Evolutionary conservation across 1,140 invertebrate genomes (phyloP).

Genomic region (Heliconius eleuchia): DNA sequence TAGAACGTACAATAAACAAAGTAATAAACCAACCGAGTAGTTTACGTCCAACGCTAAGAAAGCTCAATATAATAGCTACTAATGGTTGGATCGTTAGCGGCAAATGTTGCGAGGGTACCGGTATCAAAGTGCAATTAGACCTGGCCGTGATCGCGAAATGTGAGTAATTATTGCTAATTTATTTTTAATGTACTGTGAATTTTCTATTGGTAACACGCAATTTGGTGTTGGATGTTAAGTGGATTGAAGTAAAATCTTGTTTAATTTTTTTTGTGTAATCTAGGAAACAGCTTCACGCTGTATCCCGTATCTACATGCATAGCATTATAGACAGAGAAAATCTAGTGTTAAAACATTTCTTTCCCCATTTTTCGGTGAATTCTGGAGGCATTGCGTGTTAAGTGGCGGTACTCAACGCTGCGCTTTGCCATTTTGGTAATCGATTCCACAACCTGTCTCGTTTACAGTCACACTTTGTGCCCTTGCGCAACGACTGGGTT

Average conservation of each 20-base stretch:
- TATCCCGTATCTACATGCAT: too few relatives aligned
- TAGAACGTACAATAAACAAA: background rate
- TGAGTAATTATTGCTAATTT: slow-evolving; percentile 22
- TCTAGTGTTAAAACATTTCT: too few relatives aligned
- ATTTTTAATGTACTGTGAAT: slow-evolving; percentile 17
- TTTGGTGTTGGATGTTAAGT: background rate
- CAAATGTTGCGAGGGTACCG: slow-evolving; percentile 33
- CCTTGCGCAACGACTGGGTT: too few relatives aligned
- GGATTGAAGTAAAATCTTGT: background rate
- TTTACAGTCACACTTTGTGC: too few relatives aligned
- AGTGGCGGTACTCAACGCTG: too few relatives aligned
- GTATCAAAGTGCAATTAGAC: slow-evolving; percentile 38
- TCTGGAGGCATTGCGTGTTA: too few relatives aligned
- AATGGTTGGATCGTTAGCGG: slow-evolving; percentile 37
- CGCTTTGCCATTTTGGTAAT: too few relatives aligned
- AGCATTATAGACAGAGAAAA: too few relatives aligned
- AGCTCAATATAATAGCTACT: slow-evolving; percentile 35
- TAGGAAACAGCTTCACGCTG: too few relatives aligned
- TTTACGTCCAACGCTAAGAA: slow-evolving; percentile 17
- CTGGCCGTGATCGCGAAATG: slow-evolving; percentile 12
- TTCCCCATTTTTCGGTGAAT: too few relatives aligned
- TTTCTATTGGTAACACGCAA: background rate
- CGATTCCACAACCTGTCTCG: too few relatives aligned
- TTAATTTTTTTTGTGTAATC: background rate
- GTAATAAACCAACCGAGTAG: slow-evolving; percentile 12